Percentiles rank a stretch among this genome's conserved stretches.
phyloP scores from a whole-genome alignment of 2,888 invertebrate species.

The Abrostola tripartita region DNA sequence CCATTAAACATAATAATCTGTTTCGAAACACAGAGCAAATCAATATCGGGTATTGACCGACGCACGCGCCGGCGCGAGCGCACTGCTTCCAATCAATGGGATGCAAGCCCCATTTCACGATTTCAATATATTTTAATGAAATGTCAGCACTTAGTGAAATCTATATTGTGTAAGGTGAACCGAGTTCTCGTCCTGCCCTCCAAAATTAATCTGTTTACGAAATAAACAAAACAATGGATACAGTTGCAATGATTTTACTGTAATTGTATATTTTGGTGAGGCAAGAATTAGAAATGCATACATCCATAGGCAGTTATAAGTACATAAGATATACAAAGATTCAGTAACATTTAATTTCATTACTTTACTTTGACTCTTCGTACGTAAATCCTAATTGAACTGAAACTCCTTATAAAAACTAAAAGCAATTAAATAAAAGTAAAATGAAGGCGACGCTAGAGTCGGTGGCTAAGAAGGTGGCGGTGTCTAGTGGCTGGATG shows the following conservation, averaged over 20 bases:
- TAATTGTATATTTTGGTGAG: slow-evolving; percentile 33
- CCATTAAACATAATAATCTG: slow-evolving; percentile 64
- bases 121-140: slow-evolving; percentile 87
- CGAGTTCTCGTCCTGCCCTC: slow-evolving; percentile 65
- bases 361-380: slow-evolving; percentile 10
- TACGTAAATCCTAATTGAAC: slow-evolving; percentile 15
- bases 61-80: slow-evolving; percentile 71
- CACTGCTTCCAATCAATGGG: slow-evolving; percentile 82
- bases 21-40: slow-evolving; percentile 79
- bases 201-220: slow-evolving; percentile 64
- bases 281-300: slow-evolving; percentile 20
- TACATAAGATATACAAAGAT: slow-evolving; percentile 4
- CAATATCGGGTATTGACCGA: slow-evolving; percentile 76
- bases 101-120: slow-evolving; percentile 85
- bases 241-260: slow-evolving; percentile 47
- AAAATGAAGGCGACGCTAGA: slow-evolving; percentile 31
- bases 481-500: slow-evolving; percentile 67
- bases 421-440: slow-evolving; percentile 48
- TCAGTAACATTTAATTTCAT: slow-evolving; percentile 1
- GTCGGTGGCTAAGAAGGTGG: slow-evolving; percentile 32
- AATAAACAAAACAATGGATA: slow-evolving; percentile 65
- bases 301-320: slow-evolving; percentile 8
- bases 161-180: slow-evolving; percentile 77
- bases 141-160: slow-evolving; percentile 86
- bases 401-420: slow-evolving; percentile 19